These are phyloP conservation scores for Tanypteryx hageni DNA, from an alignment of 2,888 invertebrate species.

Conservation along the genomic window DNA sequence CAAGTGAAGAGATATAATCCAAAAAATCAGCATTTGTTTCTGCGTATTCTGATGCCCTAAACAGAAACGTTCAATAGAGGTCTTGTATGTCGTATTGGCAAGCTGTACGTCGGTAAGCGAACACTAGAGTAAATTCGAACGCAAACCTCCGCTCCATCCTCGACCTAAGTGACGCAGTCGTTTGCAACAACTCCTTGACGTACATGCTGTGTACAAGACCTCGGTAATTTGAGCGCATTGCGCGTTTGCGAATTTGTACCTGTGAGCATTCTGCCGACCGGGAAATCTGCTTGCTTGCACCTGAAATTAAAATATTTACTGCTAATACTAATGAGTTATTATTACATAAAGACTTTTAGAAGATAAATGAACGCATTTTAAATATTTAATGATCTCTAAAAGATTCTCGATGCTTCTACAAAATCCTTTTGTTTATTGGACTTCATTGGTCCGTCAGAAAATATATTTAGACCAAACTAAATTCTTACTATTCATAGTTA, in stretches of 20 bases:
- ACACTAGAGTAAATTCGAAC: not conserved
- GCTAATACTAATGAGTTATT: not conserved
- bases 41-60: no score
- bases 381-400: no score
- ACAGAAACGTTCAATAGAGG: constrained; percentile 4
- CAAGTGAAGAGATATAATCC: no score
- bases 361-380: no score
- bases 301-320: not conserved
- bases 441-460: no score
- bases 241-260: not conserved
- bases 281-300: not conserved
- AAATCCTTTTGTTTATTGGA: no score
- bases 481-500: no score
- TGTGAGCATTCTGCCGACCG: not conserved
- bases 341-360: not conserved
- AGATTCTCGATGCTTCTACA: no score
- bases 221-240: not conserved
- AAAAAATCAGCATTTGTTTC: no score
- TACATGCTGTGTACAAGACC: not conserved
- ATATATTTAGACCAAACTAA: no score
- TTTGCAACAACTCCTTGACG: not conserved
- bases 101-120: not conserved
- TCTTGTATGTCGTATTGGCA: not conserved
- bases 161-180: not conserved
- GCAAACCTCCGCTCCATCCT: constrained; percentile 5